Percentiles rank a stretch among this genome's conserved stretches.
Conservation (phyloP, 2,113 vertebrate genomes). For the Halcyon malimbica region DNA sequence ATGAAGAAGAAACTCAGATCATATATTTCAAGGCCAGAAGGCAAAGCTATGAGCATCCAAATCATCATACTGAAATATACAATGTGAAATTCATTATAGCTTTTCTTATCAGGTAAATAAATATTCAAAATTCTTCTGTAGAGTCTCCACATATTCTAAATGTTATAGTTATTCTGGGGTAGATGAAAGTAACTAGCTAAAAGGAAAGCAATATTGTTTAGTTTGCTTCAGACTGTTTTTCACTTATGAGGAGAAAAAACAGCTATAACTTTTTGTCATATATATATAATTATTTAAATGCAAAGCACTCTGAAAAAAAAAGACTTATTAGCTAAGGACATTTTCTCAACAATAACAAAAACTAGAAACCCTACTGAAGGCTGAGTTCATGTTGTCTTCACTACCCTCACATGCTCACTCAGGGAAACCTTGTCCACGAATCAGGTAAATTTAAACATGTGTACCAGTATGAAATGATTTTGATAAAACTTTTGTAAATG, state of each 20-base stretch:
- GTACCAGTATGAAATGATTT: not conserved
- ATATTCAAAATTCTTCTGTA: not conserved
- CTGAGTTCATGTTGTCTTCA: not conserved
- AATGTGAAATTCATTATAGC: not conserved
- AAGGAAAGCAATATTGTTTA: not conserved
- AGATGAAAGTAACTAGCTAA: not conserved
- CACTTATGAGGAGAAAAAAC: not conserved
- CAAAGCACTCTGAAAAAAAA: not conserved
- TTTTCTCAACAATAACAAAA: not conserved
- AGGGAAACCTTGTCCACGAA: not conserved
- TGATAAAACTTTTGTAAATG: not conserved
- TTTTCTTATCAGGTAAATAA: not conserved
- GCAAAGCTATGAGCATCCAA: not conserved
- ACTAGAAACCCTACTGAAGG: not conserved
- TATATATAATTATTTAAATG: not conserved
- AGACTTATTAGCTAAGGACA: not conserved
- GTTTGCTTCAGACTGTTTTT: not conserved
- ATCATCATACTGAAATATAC: not conserved
- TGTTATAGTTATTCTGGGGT: not conserved
- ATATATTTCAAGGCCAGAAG: not conserved
- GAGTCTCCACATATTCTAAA: not conserved
- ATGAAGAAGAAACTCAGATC: not conserved
- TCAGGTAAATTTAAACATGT: not conserved
- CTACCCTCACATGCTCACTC: not conserved
- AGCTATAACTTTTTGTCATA: not conserved